Base-by-base conservation (phyloP, 2,888 invertebrate species). In the Theodoxus fluviatilis region DNA sequence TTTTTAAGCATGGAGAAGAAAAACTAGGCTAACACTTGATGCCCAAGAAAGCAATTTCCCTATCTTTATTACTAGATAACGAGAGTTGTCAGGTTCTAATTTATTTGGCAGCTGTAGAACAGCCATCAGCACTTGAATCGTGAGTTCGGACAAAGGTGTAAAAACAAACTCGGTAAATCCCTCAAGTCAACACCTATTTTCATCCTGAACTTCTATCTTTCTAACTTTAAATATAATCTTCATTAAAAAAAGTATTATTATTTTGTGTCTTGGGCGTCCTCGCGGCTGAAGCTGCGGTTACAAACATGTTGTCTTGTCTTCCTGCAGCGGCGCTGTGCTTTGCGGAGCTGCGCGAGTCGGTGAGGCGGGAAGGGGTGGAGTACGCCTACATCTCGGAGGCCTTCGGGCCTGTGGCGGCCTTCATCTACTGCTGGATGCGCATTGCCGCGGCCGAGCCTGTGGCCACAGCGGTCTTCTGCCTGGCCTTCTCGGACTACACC, bases 281-380 rank as follows among this genome's bases (percentile, higher is more conserved):
- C 47, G 12, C 12, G 47, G 18, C 22, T 22, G 33, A 37, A 2
- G 63, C 9, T 9, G 33, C 12, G 38, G 31, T 12, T 2, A 63
- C 12, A 25, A 15, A 35, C n/a, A 1, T 3, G 2, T 43, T 40
- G 52, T 25, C 33, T 57, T 59, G 25, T n/a, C n/a, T 38, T 64
- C 18, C 68, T 71, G 9, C 74, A 92, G 80, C 78, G 43, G 78
- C 77, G 7, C 70, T 80, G 18, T 79, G 80, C 66, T 80, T 79
- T 49, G 75, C 77, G 1, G 80, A 80, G 70, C 76, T 80, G 22
- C 73, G 79, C 31, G 75, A 78, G 28, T 78, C 78, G 37, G 78
- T 80, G 15, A 71, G 72, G 47, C 65, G 76, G 37, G 78, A 76
- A 18, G 80, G 80, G 0, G 79, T 77, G 43, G 80, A 78, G 71